A percentile compares a stretch with the other conserved stretches of the same genome.
phyloP scores from a whole-genome alignment of 1,140 invertebrate species.

The Rhopalosiphum padi region DNA sequence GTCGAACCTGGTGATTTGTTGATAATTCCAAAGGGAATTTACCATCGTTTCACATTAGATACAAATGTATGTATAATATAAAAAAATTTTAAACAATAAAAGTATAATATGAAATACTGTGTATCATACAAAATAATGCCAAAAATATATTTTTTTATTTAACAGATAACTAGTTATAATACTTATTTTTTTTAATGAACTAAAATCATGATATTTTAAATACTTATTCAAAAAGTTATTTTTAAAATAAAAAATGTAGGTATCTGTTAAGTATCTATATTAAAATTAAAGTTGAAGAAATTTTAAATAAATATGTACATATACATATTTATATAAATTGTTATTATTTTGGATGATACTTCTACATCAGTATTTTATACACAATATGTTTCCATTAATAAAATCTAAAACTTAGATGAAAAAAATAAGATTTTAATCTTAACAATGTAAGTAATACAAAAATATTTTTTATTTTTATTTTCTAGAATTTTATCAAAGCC shows the following conservation, averaged over 20 bases:
- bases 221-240: neutral
- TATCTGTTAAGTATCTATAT: too few species aligned
- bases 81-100: neutral
- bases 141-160: too few species aligned
- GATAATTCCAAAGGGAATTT: constrained; percentile 94
- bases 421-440: neutral
- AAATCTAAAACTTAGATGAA: too few species aligned
- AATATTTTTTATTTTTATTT: constrained; percentile 61
- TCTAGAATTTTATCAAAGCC: constrained; percentile 86
- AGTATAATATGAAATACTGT: neutral
- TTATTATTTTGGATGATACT: too few species aligned
- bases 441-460: neutral
- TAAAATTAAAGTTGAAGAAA: too few species aligned
- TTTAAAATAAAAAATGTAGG: too few species aligned
- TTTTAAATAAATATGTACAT: too few species aligned
- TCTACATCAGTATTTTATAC: too few species aligned
- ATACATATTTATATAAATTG: too few species aligned
- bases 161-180: too few species aligned
- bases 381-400: too few species aligned
- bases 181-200: neutral
- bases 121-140: neutral
- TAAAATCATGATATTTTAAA: neutral
- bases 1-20: constrained; percentile 87
- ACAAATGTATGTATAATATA: constrained; percentile 68
- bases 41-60: constrained; percentile 97